Evolutionary conservation across 2,797 vertebrate species (phyloP).

Genomic region (Thalassophryne amazonica): DNA sequence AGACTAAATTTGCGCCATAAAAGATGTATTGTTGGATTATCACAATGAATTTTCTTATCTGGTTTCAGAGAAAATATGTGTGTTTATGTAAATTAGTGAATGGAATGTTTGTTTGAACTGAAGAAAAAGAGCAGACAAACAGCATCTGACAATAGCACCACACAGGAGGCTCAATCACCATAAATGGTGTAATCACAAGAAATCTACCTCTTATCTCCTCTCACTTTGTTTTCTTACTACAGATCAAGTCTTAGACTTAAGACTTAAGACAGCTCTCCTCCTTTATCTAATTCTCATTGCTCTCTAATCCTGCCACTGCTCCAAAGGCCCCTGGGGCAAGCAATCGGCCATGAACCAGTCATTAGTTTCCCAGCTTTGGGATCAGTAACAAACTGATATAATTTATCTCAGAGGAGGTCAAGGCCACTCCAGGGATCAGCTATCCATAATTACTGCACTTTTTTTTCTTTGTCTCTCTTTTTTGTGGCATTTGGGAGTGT

Average conservation of each 20-base stretch:
- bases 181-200: constrained; percentile 44
- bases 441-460: not conserved
- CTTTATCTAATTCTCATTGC: constrained; percentile 65
- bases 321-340: constrained; percentile 30
- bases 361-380: constrained; percentile 50
- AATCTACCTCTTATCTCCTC: constrained; percentile 37
- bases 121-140: not conserved
- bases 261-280: constrained; percentile 65
- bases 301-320: constrained; percentile 67
- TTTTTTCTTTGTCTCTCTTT: not conserved
- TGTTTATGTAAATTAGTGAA: constrained; percentile 23
- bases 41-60: constrained; percentile 22
- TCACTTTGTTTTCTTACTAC: constrained; percentile 9
- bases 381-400: constrained; percentile 32
- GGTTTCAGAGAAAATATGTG: constrained; percentile 10
- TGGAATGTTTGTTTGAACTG: constrained; percentile 8
- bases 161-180: constrained; percentile 14
- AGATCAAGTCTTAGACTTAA: constrained; percentile 62
- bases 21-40: constrained; percentile 20
- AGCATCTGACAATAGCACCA: constrained; percentile 10
- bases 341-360: constrained; percentile 43
- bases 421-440: constrained; percentile 36
- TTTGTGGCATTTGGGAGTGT: not conserved
- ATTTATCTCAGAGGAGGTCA: constrained; percentile 33
- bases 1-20: constrained; percentile 28